These are phyloP conservation scores for Tribolium madens DNA, from an alignment of 1,140 invertebrate species.

Conservation along the genomic window DNA sequence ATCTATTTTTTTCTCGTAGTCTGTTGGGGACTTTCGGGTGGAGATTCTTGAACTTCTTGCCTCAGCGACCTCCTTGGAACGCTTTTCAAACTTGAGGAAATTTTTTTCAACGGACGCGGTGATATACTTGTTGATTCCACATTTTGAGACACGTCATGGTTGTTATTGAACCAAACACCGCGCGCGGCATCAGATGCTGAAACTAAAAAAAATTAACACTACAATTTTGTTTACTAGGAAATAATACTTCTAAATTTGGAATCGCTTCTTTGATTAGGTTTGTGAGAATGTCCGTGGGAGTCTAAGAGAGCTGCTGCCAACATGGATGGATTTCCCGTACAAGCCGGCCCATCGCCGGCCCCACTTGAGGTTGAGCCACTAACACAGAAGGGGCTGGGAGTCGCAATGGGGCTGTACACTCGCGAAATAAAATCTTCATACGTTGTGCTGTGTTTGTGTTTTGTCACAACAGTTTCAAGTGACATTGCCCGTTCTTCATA, in stretches of 20 bases:
- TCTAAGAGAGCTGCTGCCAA: slow-evolving; percentile 69
- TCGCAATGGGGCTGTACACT: slow-evolving; percentile 84
- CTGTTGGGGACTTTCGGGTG: slow-evolving; percentile 68
- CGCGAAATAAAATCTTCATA: slow-evolving; percentile 93
- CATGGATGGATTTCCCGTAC: slow-evolving; percentile 62
- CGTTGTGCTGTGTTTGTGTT: slow-evolving; percentile 89
- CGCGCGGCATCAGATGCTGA: slow-evolving; percentile 55
- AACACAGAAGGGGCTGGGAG: slow-evolving; percentile 67
- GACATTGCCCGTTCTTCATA: slow-evolving; percentile 92
- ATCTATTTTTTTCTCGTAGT: slow-evolving; percentile 59
- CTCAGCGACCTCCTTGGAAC: slow-evolving; percentile 61
- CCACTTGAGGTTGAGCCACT: slow-evolving; percentile 55
- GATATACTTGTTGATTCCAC: slow-evolving; percentile 65
- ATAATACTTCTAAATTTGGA: slow-evolving; percentile 61
- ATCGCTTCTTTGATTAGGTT: slow-evolving; percentile 58
- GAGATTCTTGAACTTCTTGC: slow-evolving; percentile 65
- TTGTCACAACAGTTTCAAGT: slow-evolving; percentile 88
- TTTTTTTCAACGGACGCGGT: slow-evolving; percentile 67
- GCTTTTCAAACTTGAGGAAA: slow-evolving; percentile 67
- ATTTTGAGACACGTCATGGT: slow-evolving; percentile 57
- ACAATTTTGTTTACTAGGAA: not conserved
- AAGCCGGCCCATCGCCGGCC: slow-evolving; percentile 50
- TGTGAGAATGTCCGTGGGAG: slow-evolving; percentile 62
- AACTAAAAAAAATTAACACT: slow-evolving; percentile 47
- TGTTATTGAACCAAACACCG: slow-evolving; percentile 62